A percentile compares a stretch with the other conserved stretches of the same genome.
Conservation (phyloP, 2,888 invertebrate genomes). For the Periphyllus acericola region DNA sequence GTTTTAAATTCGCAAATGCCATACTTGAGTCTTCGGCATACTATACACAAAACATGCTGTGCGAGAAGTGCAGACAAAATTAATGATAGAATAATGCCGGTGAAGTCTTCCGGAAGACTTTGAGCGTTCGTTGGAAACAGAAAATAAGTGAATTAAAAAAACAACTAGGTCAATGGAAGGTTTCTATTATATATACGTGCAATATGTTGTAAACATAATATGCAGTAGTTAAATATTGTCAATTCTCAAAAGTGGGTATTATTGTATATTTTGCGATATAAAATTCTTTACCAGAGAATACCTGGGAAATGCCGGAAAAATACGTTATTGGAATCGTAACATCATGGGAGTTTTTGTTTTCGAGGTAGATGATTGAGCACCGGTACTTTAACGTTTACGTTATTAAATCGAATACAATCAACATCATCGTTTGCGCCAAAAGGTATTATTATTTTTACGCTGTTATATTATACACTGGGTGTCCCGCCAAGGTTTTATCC, state of each 20-base stretch:
- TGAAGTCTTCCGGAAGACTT: too few species aligned
- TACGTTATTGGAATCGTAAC: neutral
- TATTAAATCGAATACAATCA: neutral
- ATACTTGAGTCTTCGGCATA: too few species aligned
- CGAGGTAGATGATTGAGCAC: neutral
- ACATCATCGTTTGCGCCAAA: neutral
- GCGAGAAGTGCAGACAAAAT: too few species aligned
- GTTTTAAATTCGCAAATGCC: too few species aligned
- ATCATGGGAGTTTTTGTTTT: neutral
- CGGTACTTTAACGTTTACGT: neutral
- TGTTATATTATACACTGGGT: too few species aligned
- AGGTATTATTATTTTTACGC: neutral
- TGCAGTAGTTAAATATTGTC: neutral
- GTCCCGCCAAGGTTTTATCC: too few species aligned
- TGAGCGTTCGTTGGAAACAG: neutral
- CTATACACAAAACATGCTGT: too few species aligned
- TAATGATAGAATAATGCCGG: too few species aligned
- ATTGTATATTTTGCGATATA: neutral
- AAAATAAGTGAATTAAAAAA: too few species aligned
- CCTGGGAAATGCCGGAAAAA: neutral
- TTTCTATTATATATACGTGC: too few species aligned
- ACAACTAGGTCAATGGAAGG: too few species aligned
- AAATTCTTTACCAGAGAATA: neutral
- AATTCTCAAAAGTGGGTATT: neutral
- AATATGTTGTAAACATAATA: neutral